Evolutionary conservation across 92 coral and sea anemone genomes (phyloP), one percentile per base, ranked within the genome.

Genomic region (Porites cylindrica): DNA sequence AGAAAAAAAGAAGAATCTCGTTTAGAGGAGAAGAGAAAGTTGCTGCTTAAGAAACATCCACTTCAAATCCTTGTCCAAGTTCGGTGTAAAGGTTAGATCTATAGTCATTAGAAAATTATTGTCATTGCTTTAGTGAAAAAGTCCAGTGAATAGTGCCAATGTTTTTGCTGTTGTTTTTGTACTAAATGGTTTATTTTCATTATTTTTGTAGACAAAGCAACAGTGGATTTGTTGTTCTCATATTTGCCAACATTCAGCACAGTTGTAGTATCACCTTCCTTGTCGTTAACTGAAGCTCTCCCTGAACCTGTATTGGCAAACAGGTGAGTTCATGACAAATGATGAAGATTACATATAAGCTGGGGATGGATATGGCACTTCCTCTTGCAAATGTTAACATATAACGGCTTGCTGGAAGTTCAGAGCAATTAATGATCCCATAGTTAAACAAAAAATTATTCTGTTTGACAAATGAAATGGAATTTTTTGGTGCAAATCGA

Each of bases 1-100:
- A 90, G 99, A 67, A 93, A 93, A 63, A 97, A 94, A 62, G 99
- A 97, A 75, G 98, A 97, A 70, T 92, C 92, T 60, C 94, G 98
- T 10, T 81, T 87, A 78, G 94, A 91, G 67, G 98, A 97, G 90
- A 96, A 89, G 66, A 90, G 90, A 32, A 97, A 95, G 81, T 82
- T 92, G 68, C 70, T 93, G 72, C 87, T 95, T 13, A 97, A 97
- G 87, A 93, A 91, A 70, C 99, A 97, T 43, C 99, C 99, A 67
- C 86, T 97, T n/a, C 97, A 97, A 85, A 90, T 97, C 63, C 88
- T 66, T 18, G 70, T 97, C 29, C 88, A 92, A 82, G 75, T 95
- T 7, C 68, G 78, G 38, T 97, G 98, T 71, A 93, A 92, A 95
- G 92, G 99, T 97, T 58, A 67, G 92, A 72, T 10, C 16, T 10